Percentiles rank a stretch among this genome's conserved stretches.
Evolutionary conservation across 2,797 vertebrate genomes (phyloP).

Genomic region (Notolepis coatsorum): DNA sequence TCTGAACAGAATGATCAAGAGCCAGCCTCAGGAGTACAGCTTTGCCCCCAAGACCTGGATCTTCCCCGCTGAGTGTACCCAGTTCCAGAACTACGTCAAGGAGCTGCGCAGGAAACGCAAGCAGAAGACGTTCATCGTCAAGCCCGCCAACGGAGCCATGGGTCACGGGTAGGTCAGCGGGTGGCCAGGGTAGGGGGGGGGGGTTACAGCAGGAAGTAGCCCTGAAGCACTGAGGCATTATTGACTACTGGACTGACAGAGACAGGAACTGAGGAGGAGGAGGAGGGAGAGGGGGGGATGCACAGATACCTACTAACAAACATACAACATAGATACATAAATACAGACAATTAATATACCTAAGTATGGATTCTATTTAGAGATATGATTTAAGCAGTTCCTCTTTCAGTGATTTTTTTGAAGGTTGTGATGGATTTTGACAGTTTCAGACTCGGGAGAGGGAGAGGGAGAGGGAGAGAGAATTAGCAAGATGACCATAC

Average conservation of each 20-base stretch:
- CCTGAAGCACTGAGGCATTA: slow-evolving; percentile 14
- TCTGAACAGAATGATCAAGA: slow-evolving; percentile 97
- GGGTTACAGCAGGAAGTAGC: too few relatives aligned
- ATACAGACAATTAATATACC: too few relatives aligned
- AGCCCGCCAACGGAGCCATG: slow-evolving; percentile 98
- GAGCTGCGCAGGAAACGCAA: slow-evolving; percentile 95
- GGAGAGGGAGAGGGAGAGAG: slow-evolving; percentile 18
- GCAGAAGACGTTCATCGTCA: slow-evolving; percentile 98
- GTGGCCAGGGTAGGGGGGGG: neutral
- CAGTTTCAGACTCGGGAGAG: neutral
- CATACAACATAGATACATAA: too few relatives aligned
- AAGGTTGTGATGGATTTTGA: too few relatives aligned
- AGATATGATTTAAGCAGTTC: too few relatives aligned
- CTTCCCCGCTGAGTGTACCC: slow-evolving; percentile 96
- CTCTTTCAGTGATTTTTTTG: too few relatives aligned
- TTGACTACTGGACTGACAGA: neutral
- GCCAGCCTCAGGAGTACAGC: slow-evolving; percentile 94
- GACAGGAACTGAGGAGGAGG: neutral
- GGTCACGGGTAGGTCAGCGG: slow-evolving; percentile 92
- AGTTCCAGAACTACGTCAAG: slow-evolving; percentile 98
- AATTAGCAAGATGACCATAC: slow-evolving; percentile 42
- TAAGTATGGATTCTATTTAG: too few relatives aligned
- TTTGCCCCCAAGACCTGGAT: slow-evolving; percentile 99
- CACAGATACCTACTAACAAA: neutral
- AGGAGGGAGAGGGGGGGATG: slow-evolving; percentile 10